These are phyloP conservation scores for Haemorhous mexicanus DNA, from an alignment of 2,113 vertebrate species.

Conservation along the genomic window DNA sequence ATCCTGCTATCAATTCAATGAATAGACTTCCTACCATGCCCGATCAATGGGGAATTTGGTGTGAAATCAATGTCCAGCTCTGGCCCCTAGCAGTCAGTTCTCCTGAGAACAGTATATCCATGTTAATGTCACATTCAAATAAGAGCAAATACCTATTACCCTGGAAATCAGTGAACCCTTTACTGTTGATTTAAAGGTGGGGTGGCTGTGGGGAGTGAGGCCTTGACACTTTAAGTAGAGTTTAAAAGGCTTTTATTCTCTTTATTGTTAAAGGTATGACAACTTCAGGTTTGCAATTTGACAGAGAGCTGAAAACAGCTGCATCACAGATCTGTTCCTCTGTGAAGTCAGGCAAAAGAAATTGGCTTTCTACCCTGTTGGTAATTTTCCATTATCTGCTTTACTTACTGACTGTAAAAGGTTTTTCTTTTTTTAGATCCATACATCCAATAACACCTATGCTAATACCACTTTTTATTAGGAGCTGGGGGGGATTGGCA, in stretches of 20 bases:
- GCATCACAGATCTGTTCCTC: neutral
- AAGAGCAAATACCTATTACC: conserved; percentile 42
- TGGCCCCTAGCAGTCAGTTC: conserved; percentile 1
- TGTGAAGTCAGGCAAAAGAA: conserved; percentile 28
- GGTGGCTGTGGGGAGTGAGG: neutral
- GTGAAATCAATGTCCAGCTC: conserved; percentile 59
- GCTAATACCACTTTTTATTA: neutral
- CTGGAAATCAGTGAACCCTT: conserved; percentile 48
- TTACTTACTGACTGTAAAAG: conserved; percentile 2
- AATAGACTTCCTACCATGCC: conserved; percentile 40
- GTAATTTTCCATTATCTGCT: conserved; percentile 32
- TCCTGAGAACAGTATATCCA: conserved; percentile 58
- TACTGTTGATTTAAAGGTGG: conserved; percentile 53
- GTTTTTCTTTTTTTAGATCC: neutral
- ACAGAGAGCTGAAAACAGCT: conserved; percentile 17
- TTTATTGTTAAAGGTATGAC: conserved; percentile 37
- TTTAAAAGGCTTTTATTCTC: conserved; percentile 57
- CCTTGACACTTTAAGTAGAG: conserved; percentile 29
- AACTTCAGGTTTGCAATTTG: neutral
- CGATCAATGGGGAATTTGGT: conserved; percentile 48
- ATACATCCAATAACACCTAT: neutral
- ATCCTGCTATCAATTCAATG: conserved; percentile 36
- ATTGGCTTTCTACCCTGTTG: neutral
- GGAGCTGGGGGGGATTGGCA: neutral
- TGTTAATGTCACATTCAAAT: conserved; percentile 66